Percentiles rank a stretch among this genome's conserved stretches.
Evolutionary conservation across 2,888 invertebrate species (phyloP).

Genomic region (Callyntrura sp.): DNA sequence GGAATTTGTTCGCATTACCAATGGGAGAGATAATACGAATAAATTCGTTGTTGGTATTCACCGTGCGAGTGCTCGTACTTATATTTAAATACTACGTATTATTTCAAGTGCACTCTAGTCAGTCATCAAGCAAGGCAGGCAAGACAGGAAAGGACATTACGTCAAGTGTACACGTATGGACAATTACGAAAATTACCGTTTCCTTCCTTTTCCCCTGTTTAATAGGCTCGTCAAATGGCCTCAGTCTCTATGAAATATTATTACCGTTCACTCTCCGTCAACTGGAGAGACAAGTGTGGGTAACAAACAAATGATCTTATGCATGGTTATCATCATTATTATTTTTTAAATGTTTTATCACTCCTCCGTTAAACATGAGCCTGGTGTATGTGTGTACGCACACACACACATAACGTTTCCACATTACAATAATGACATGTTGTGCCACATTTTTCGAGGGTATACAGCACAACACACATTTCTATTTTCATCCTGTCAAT

Average conservation of each 20-base stretch:
- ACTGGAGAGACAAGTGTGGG: constrained; percentile 55
- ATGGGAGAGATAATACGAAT: background rate
- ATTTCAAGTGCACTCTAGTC: constrained; percentile 7
- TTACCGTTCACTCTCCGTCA: constrained; percentile 60
- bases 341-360: constrained; percentile 34
- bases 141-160: constrained; percentile 42
- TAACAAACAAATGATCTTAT: constrained; percentile 55
- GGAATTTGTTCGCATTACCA: background rate
- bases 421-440: constrained; percentile 55
- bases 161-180: constrained; percentile 61
- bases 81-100: constrained; percentile 5
- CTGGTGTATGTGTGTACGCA: no score
- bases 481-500: constrained; percentile 40
- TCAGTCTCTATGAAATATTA: constrained; percentile 60
- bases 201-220: constrained; percentile 56
- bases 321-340: constrained; percentile 4
- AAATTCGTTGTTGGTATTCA: background rate
- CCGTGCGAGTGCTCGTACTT: background rate
- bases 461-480: no score
- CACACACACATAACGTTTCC: constrained; percentile 52
- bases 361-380: constrained; percentile 1
- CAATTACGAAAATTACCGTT: constrained; percentile 71
- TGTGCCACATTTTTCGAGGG: constrained; percentile 31
- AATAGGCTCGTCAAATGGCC: constrained; percentile 63
- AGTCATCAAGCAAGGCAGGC: constrained; percentile 25